These are phyloP conservation scores for Choristoneura rosaceana DNA, from an alignment of 2,888 invertebrate genomes.

Conservation along the genomic window DNA sequence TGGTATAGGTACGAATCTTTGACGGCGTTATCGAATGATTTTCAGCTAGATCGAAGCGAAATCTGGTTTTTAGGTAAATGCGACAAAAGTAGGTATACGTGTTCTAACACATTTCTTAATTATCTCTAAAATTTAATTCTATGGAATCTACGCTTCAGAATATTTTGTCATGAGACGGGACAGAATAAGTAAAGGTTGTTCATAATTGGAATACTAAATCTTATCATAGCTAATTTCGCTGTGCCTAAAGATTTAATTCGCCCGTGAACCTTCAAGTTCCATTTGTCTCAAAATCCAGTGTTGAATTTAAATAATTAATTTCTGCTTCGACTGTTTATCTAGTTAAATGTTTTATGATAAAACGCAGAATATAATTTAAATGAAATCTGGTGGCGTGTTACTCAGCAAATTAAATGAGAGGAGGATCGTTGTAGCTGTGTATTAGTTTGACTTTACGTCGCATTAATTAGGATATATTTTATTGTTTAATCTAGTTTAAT, in stretches of 20 bases:
- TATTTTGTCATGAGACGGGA: not conserved
- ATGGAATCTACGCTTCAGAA: not conserved
- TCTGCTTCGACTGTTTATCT: not conserved
- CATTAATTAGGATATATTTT: not conserved
- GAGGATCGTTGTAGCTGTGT: no score
- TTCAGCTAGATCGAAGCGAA: no score
- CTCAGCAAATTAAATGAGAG: not conserved
- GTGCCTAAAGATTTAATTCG: slow-evolving; percentile 3
- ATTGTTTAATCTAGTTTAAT: not conserved
- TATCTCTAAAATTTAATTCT: not conserved
- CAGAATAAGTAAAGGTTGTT: slow-evolving; percentile 7
- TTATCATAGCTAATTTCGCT: not conserved
- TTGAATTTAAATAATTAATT: slow-evolving; percentile 16
- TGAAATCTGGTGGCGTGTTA: not conserved
- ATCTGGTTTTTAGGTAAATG: no score
- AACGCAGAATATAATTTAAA: not conserved
- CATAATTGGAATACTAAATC: slow-evolving; percentile 10
- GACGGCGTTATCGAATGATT: no score
- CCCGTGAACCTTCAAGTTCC: slow-evolving; percentile 1
- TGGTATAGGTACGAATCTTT: no score
- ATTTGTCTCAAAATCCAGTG: slow-evolving; percentile 3
- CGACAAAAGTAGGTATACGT: no score
- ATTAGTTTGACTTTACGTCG: no score
- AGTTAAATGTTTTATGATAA: slow-evolving; percentile 2
- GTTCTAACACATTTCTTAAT: not conserved